Percentiles rank a stretch among this genome's conserved stretches.
Evolutionary conservation across 2,113 vertebrate species (phyloP).

Genomic region (Acinonyx jubatus): DNA sequence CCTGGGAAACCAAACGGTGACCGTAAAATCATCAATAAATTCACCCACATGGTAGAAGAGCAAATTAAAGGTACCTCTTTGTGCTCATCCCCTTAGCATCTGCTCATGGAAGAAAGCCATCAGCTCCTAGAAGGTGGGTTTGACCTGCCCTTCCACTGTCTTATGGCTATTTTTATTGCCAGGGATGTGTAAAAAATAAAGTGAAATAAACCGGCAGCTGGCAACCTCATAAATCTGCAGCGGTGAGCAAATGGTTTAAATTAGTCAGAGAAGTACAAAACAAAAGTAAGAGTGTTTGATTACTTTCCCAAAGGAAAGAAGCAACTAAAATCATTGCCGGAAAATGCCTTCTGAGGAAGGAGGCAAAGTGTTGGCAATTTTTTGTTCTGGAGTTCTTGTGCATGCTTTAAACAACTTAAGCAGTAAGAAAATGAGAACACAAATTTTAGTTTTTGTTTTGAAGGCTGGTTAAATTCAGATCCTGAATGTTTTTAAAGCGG

Average conservation of each 20-base stretch:
- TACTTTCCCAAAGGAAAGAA: conserved; percentile 62
- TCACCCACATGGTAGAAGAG: neutral
- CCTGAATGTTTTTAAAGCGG: neutral
- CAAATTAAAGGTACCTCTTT: neutral
- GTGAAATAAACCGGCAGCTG: conserved; percentile 66
- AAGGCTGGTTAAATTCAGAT: neutral
- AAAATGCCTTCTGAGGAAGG: conserved; percentile 52
- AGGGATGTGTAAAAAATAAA: conserved; percentile 50
- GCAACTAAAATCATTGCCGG: neutral
- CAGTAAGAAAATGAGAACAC: conserved; percentile 25
- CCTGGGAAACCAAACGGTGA: neutral
- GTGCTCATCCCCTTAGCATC: neutral
- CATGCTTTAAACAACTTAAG: neutral
- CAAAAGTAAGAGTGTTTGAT: conserved; percentile 63
- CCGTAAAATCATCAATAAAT: neutral
- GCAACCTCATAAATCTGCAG: conserved; percentile 64
- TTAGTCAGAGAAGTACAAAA: conserved; percentile 76
- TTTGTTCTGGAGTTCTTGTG: neutral
- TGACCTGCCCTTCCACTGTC: conserved; percentile 51
- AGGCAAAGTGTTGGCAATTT: neutral
- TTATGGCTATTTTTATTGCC: conserved; percentile 60
- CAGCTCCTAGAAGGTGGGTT: conserved; percentile 7
- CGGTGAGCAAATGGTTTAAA: conserved; percentile 71
- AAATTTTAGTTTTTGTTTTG: conserved; percentile 40
- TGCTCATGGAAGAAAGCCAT: neutral